Percentiles rank a stretch among this genome's conserved stretches.
Conservation (phyloP, 2,113 vertebrate species). For the Alligator sinensis region DNA sequence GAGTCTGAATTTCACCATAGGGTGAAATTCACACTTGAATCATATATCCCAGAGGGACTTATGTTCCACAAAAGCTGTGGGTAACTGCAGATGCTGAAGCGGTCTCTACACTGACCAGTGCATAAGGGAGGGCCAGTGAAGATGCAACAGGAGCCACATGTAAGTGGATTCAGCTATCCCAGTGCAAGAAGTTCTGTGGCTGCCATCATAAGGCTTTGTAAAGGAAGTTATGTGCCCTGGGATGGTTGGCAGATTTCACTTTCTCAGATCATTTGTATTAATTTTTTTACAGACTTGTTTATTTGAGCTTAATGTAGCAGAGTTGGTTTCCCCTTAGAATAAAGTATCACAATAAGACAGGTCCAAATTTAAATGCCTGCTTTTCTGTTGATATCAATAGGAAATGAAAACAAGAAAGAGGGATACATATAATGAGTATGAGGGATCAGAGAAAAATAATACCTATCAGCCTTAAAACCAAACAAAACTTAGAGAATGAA, state of each 20-base stretch:
- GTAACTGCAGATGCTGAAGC: not conserved
- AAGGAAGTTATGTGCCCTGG: not conserved
- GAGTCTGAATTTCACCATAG: not conserved
- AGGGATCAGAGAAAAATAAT: not conserved
- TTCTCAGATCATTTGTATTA: not conserved
- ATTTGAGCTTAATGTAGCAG: not conserved
- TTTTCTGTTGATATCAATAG: not conserved
- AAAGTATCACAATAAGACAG: not conserved
- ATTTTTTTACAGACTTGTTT: not conserved
- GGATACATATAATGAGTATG: not conserved
- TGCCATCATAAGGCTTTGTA: not conserved
- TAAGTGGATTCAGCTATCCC: not conserved
- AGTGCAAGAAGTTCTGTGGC: not conserved
- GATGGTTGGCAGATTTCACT: not conserved
- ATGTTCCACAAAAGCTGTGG: rapidly evolving
- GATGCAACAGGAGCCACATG: not conserved
- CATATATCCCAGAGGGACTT: not conserved
- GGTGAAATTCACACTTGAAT: not conserved
- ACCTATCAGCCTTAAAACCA: not conserved
- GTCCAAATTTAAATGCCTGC: not conserved
- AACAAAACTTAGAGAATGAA: not conserved
- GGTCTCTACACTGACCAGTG: not conserved
- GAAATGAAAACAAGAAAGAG: not conserved
- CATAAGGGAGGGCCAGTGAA: not conserved
- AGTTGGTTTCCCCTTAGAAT: not conserved